Percentiles rank a stretch among this genome's conserved stretches.
Conservation (phyloP, 2,888 invertebrate species). For the Laspeyria flexula region DNA sequence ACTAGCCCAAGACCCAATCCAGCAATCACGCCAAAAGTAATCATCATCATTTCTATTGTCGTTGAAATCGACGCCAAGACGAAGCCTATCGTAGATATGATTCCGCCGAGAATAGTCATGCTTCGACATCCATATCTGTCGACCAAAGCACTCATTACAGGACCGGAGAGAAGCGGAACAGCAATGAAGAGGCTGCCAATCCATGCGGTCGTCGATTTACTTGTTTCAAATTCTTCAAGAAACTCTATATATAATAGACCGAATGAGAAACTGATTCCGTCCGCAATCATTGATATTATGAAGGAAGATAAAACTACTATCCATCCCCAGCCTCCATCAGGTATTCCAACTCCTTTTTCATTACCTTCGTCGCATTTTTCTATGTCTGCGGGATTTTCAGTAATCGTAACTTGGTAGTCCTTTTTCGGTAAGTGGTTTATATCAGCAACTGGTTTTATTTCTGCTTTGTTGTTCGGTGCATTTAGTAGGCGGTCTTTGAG, state of each 20-base stretch:
- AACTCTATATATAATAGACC: constrained; percentile 95
- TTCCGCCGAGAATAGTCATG: constrained; percentile 91
- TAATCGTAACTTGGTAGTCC: constrained; percentile 48
- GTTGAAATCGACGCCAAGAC: constrained; percentile 90
- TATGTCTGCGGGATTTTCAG: constrained; percentile 50
- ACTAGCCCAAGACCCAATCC: constrained; percentile 94
- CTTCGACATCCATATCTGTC: constrained; percentile 94
- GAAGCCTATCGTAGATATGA: constrained; percentile 91
- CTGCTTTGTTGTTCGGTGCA: constrained; percentile 53
- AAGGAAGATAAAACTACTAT: constrained; percentile 94
- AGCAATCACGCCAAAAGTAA: constrained; percentile 94
- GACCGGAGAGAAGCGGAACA: constrained; percentile 94
- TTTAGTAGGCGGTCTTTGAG: constrained; percentile 51
- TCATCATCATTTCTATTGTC: constrained; percentile 91
- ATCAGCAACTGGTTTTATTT: constrained; percentile 26
- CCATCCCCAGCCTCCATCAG: constrained; percentile 96
- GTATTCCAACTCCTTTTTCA: constrained; percentile 83
- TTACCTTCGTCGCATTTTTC: constrained; percentile 29
- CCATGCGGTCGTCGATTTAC: constrained; percentile 95
- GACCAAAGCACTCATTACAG: constrained; percentile 93
- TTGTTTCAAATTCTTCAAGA: constrained; percentile 91
- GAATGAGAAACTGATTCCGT: constrained; percentile 97
- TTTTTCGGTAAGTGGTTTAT: constrained; percentile 28
- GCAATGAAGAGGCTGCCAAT: constrained; percentile 96
- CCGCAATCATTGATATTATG: constrained; percentile 94